Percentiles rank a stretch among this genome's conserved stretches.
phyloP scores from a whole-genome alignment of 2,888 invertebrate genomes.

The Aricia artaxerxes region DNA sequence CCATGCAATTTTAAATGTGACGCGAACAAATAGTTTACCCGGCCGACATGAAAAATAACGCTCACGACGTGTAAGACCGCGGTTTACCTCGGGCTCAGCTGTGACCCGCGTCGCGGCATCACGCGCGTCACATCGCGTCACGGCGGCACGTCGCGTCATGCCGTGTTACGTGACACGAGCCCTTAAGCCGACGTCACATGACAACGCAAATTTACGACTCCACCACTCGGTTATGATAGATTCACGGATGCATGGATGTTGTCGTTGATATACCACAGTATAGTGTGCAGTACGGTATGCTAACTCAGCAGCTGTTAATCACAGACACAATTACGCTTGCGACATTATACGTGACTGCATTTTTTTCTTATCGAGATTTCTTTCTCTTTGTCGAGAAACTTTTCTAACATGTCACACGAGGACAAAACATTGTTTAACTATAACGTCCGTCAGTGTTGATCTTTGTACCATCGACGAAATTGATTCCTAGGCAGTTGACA shows the following conservation, averaged over 20 bases:
- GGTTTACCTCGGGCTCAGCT: constrained; percentile 36
- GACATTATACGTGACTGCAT: too few relatives aligned
- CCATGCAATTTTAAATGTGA: constrained; percentile 3
- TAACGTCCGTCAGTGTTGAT: not conserved
- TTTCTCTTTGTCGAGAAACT: too few relatives aligned
- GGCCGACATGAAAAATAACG: constrained; percentile 14
- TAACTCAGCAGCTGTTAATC: not conserved
- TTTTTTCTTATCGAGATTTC: too few relatives aligned
- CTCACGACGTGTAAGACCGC: not conserved
- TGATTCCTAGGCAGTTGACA: too few relatives aligned
- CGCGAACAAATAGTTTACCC: not conserved
- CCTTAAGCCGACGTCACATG: constrained; percentile 15
- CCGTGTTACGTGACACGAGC: constrained; percentile 13
- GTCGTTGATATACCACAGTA: not conserved
- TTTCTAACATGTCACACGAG: too few relatives aligned
- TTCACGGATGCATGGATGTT: not conserved
- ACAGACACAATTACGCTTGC: not conserved
- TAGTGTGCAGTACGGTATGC: not conserved
- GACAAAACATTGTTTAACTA: too few relatives aligned
- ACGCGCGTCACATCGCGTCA: constrained; percentile 37
- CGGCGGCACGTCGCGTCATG: constrained; percentile 33
- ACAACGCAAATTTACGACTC: constrained; percentile 26
- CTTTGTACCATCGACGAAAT: not conserved
- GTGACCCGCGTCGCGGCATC: constrained; percentile 36
- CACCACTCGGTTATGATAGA: constrained; percentile 4